Evolutionary conservation across 2,113 vertebrate species (phyloP), one percentile per base, ranked within the genome.

Genomic region (Speoplatyrhinus poulsoni): DNA sequence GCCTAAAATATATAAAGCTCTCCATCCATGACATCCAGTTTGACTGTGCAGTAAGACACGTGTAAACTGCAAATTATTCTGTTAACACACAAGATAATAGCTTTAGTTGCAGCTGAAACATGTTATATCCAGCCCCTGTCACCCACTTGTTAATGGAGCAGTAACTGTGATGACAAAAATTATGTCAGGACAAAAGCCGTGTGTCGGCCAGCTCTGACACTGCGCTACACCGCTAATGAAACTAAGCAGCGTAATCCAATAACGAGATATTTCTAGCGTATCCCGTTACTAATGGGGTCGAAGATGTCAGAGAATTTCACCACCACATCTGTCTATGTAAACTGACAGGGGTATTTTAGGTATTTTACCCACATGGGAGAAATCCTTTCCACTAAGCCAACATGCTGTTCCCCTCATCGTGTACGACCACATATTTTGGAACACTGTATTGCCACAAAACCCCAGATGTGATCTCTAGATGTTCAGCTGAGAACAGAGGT

Each of bases 261-360:
- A 82, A 75, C 41, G 53, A 80, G 61, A 12, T 46, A 60, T 77
- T 84, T 59, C 26, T 8, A 73, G 54, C 65, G 54, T 68, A 72
- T 77, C 0, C 9, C 70, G 71, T 80, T 79, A 76, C 73, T 82
- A 84, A 87, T 81, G 73, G 72, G 64, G 57, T 71, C 60, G 49
- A 58, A 63, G 33, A 69, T 68, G 63, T 76, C 68, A 67, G 68
- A 58, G 67, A 55, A 59, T 50, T 70, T 83, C 62, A 56, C 60
- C 73, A 54, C 62, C 65, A 55, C 57, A 56, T 57, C 58, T 62
- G 46, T 54, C 65, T 69, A 67, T 67, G 53, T 16, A 50, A 68
- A 46, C 57, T 80, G 70, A 78, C 68, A 65, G 54, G 58, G 79
- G 50, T 53, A 60, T 74, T 79, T 82, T 11, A 74, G 76, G 36